Percentiles rank a stretch among this genome's conserved stretches.
phyloP scores from a whole-genome alignment of 2,797 vertebrate genomes.

The Vultur gryphus region DNA sequence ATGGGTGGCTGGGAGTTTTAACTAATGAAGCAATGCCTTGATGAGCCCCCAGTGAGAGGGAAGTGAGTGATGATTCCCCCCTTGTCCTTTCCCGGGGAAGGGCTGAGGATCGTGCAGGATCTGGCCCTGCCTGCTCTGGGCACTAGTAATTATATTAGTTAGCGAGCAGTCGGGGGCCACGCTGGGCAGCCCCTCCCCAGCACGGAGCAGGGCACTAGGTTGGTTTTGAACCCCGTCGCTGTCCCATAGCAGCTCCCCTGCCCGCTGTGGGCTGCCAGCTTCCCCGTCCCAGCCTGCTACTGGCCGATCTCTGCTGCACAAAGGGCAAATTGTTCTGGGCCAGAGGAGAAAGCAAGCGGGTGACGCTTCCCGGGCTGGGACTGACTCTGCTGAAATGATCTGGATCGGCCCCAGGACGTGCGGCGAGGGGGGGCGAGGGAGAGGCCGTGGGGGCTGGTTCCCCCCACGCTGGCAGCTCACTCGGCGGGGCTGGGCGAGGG shows the following conservation, averaged over 20 bases:
- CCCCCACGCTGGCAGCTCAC: neutral
- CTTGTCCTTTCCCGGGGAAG: neutral
- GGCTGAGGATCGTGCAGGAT: neutral
- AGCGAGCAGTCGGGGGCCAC: accelerated
- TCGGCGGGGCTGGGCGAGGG: neutral
- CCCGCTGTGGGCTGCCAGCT: neutral
- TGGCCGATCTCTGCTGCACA: neutral
- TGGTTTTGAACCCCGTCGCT: neutral
- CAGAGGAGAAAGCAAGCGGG: neutral
- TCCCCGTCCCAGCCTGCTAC: neutral
- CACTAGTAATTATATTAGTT: neutral
- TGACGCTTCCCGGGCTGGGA: neutral
- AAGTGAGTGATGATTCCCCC: neutral
- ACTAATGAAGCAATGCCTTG: neutral
- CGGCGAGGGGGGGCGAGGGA: neutral
- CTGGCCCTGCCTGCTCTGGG: neutral
- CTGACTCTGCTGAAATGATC: neutral
- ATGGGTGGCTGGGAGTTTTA: neutral
- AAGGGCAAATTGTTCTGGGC: conserved; percentile 49
- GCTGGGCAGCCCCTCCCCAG: neutral
- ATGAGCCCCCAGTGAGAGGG: neutral
- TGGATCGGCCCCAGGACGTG: neutral
- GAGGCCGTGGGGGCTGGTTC: neutral
- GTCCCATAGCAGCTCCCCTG: neutral
- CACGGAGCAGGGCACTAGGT: neutral